Evolutionary conservation across 2,888 invertebrate genomes (phyloP).

Genomic region (Sphaerophoria taeniata): DNA sequence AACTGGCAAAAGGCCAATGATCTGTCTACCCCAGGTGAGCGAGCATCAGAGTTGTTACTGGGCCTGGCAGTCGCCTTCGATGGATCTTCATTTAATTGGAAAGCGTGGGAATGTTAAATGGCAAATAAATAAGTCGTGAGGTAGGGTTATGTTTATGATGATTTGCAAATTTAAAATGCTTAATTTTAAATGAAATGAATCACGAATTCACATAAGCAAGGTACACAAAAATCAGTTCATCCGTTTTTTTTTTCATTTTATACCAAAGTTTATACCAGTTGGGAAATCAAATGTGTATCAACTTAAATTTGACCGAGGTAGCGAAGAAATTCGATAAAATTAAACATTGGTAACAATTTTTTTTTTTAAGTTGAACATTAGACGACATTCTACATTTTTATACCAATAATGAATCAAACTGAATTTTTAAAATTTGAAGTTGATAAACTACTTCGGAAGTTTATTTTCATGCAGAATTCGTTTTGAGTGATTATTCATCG

Average conservation of each 20-base stretch:
- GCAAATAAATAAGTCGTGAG: conserved; percentile 5
- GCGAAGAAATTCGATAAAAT: too few species aligned
- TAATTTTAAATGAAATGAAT: background rate
- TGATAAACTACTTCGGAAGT: too few species aligned
- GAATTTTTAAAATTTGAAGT: too few species aligned
- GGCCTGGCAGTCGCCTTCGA: background rate
- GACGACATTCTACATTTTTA: too few species aligned
- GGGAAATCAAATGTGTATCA: background rate
- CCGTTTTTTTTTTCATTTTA: background rate
- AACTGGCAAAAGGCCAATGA: conserved; percentile 59
- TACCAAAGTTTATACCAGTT: background rate
- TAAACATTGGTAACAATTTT: too few species aligned
- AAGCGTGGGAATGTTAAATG: conserved; percentile 62
- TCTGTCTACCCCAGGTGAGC: conserved; percentile 42
- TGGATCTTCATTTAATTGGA: conserved; percentile 50
- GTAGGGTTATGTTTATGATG: background rate
- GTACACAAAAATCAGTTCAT: too few species aligned
- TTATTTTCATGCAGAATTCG: too few species aligned
- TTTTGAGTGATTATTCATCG: too few species aligned
- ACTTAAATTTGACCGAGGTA: too few species aligned
- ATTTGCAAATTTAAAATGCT: background rate
- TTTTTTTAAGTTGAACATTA: too few species aligned
- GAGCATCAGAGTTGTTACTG: background rate
- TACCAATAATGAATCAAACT: too few species aligned
- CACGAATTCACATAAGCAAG: background rate